Evolutionary conservation across 1,140 invertebrate species (phyloP), one percentile per base, ranked within the genome.

Genomic region (Drosophila kohkoa): DNA sequence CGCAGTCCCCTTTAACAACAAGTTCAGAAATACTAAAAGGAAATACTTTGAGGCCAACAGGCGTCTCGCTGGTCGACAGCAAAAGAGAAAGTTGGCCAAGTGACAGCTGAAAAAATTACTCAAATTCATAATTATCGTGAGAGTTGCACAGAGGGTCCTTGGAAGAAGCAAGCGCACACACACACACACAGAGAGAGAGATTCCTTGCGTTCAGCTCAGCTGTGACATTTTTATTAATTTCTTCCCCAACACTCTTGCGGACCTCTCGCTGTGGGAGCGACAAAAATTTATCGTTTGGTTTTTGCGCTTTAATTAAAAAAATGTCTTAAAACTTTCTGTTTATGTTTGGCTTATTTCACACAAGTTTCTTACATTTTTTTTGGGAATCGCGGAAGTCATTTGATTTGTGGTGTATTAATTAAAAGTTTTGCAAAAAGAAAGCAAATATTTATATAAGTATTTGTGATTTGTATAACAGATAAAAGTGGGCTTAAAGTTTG

Each of bases 161-260:
- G 52, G n/a, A 41, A 25, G 20, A 25, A 25, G 20, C 20, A 25
- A 25, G 20, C 35, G 13, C 15, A 16, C 6, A 16, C 5, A 5
- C 16, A 16, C n/a, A n/a, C n/a, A n/a, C n/a, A n/a, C n/a, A n/a
- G n/a, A n/a, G n/a, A 16, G 28, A 7, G 8, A 38, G 32, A 32
- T 45, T 57, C 46, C 73, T 65, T 49, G 38, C 16, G 43, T 45
- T 43, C 62, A 71, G 64, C 63, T 77, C 78, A 77, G 68, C 74
- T 81, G 74, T 74, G 74, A 81, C 79, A 81, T 81, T 81, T n/a
- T 81, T 81, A 81, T 81, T 81, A 81, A 81, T 81, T 69, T 35
- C 35, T 48, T 15, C 20, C 7, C 1, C 20, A 20, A 16, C n/a
- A 35, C 54, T 15, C 13, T 32, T 11, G 7, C 32, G 3, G 59